Base-by-base conservation (phyloP, 1,140 invertebrate species). In the Aricia agestis region DNA sequence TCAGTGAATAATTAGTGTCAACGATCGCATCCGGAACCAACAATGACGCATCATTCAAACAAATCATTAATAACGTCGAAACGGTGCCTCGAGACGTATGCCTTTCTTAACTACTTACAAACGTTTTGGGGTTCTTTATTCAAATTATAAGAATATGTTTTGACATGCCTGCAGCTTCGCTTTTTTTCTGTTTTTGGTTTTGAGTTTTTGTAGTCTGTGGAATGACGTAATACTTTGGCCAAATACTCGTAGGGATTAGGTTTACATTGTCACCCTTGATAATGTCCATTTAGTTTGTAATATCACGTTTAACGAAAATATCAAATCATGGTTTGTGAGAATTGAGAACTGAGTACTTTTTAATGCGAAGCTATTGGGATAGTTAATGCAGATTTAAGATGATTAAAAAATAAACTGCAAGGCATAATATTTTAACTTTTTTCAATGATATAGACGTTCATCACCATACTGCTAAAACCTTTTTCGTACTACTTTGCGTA, bases 41-140 rank as follows among this genome's bases (percentile, higher is more conserved):
- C 59, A 25, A 63, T 63, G 59, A 63, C 59, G 17, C 59, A 63
- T 63, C 59, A 63, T 63, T 63, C 59, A 63, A 63, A 63, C 59
- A 63, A 63, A 63, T 63, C 59, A 63, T 63, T 63, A 63, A 63
- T 63, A 63, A 63, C 19, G 10, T 63, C 59, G 2, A 25, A 63
- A 63, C 18, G 18, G 59, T 25, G 59, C 59, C 59, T 52, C 45
- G 45, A 19, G 17, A 25, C 59, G 59, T 63, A 63, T 25, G 59
- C 19, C 18, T 63, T 18, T 18, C 59, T 63, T 63, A 63, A 63
- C 59, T 63, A 63, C 59, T 63, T 63, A 63, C 59, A 63, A 63
- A 63, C 45, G 17, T 63, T 63, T 63, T 63, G 17, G 59, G 19
- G 59, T 63, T 63, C 59, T 63, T 63, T 63, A 63, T 63, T 63